Percentiles rank a stretch among this genome's conserved stretches.
These are phyloP conservation scores for Tangara arthus DNA, from an alignment of 2,797 vertebrate species.

Conservation along the genomic window DNA sequence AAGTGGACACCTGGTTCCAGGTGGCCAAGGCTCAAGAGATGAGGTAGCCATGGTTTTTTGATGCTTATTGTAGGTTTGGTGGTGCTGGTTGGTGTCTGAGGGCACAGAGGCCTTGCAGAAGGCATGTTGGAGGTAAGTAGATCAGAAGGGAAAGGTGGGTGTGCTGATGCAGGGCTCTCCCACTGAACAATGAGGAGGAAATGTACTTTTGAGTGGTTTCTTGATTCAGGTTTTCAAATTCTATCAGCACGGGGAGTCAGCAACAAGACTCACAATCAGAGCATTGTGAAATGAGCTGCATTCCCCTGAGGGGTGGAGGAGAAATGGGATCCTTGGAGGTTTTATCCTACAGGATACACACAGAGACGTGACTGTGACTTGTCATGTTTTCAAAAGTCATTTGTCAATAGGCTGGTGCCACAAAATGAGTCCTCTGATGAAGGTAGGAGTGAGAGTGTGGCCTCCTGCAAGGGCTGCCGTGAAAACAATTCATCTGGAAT, in stretches of 20 bases:
- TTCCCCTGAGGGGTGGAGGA: neutral
- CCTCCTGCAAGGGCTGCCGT: neutral
- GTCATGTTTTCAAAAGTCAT: neutral
- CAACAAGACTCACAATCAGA: neutral
- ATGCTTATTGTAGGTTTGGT: neutral
- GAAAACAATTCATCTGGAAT: neutral
- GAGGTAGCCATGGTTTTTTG: accelerated
- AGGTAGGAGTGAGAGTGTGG: neutral
- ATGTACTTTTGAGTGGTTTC: neutral
- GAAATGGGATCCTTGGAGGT: neutral
- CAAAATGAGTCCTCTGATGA: neutral
- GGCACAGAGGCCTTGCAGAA: neutral
- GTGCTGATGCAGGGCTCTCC: neutral
- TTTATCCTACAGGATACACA: neutral
- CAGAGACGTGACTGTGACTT: neutral
- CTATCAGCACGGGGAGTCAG: accelerated
- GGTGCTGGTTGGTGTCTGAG: neutral
- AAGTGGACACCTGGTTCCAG: neutral
- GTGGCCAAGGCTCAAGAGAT: neutral
- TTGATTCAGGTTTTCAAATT: neutral
- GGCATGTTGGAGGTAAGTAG: neutral
- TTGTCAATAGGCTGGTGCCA: neutral
- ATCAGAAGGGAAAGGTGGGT: neutral
- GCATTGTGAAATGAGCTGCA: neutral
- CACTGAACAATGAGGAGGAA: neutral